phyloP scores from a whole-genome alignment of 2,113 vertebrate genomes.

The Podilymbus podiceps region DNA sequence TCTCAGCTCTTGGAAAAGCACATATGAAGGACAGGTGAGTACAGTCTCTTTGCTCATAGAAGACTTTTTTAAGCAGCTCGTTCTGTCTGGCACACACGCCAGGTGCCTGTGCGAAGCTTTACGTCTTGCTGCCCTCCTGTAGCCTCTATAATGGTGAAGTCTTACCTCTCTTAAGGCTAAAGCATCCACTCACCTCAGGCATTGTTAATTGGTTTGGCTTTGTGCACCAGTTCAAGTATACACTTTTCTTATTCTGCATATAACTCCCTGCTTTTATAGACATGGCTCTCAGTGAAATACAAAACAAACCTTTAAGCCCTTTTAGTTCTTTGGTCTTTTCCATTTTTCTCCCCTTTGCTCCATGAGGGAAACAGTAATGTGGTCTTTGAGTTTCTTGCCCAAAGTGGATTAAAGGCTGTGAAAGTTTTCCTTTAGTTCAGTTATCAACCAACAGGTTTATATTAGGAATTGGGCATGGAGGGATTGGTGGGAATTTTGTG shows the following conservation, averaged over 20 bases:
- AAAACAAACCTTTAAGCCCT: background rate
- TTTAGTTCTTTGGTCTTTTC: background rate
- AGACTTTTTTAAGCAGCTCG: background rate
- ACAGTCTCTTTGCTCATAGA: background rate
- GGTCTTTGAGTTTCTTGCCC: background rate
- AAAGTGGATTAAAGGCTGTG: background rate
- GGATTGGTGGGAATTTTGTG: background rate
- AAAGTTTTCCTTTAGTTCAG: background rate
- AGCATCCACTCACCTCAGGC: background rate
- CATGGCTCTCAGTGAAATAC: background rate
- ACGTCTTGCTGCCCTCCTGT: accelerated
- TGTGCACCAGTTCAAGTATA: background rate
- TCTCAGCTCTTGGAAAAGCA: background rate
- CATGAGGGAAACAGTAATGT: background rate
- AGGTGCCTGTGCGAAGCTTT: background rate
- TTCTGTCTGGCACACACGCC: accelerated
- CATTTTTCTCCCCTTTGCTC: background rate
- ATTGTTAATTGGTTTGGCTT: background rate
- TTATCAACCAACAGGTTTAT: accelerated
- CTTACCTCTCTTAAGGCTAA: background rate
- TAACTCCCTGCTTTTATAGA: background rate
- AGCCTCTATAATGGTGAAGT: background rate
- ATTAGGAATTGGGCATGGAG: background rate
- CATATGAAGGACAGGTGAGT: background rate
- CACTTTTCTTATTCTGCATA: background rate